Conservation (phyloP, 2,888 invertebrate genomes). For the Ectemnius lituratus region DNA sequence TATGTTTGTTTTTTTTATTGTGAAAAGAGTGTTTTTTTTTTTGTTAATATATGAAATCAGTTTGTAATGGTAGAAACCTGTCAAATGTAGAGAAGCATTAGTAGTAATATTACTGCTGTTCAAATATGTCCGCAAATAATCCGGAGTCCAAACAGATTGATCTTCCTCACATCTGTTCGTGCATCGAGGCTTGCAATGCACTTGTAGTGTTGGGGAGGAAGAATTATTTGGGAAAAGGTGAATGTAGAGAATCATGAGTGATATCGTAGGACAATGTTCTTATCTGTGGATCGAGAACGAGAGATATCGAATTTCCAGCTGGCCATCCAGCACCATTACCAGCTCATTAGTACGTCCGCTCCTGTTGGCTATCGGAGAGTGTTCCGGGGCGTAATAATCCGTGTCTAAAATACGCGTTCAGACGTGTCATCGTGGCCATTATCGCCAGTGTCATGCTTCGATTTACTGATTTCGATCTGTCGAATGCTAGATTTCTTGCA, state of each 20-base stretch:
- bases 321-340: neutral
- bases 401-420: constrained; percentile 9
- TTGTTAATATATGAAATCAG: too few species aligned
- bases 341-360: constrained; percentile 1
- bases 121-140: constrained; percentile 2
- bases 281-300: neutral
- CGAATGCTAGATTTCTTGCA: constrained; percentile 12
- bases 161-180: neutral
- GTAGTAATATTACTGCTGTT: neutral
- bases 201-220: too few species aligned
- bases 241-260: too few species aligned
- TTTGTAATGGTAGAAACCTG: too few species aligned
- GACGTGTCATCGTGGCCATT: constrained; percentile 8
- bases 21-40: too few species aligned
- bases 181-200: too few species aligned
- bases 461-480: constrained; percentile 7
- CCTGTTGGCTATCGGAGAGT: neutral
- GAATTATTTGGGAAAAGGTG: too few species aligned
- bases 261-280: neutral
- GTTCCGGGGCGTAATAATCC: neutral
- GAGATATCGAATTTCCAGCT: constrained; percentile 5
- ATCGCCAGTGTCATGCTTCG: constrained; percentile 17
- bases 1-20: too few species aligned
- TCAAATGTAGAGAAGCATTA: neutral
- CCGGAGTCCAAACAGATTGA: constrained; percentile 8